Evolutionary conservation across 2,113 vertebrate genomes (phyloP).

Genomic region (Anser brachyrhynchus): DNA sequence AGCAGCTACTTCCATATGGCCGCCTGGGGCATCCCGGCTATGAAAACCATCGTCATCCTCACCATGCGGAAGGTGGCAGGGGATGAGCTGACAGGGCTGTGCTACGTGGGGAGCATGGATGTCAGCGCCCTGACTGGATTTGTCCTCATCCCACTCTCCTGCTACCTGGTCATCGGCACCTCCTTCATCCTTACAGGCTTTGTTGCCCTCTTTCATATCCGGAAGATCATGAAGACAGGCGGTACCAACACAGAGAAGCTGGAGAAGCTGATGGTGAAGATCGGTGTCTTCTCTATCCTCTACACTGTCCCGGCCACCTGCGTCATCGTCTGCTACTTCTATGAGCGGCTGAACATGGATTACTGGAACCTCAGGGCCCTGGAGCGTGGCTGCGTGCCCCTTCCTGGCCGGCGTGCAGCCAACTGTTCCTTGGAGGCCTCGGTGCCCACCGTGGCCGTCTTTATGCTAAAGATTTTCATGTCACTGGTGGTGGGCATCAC

Average conservation of each 20-base stretch:
- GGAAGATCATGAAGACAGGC: constrained; percentile 95
- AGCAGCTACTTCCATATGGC: constrained; percentile 99
- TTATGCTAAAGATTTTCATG: constrained; percentile 99
- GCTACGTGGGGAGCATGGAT: constrained; percentile 94
- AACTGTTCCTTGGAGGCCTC: constrained; percentile 91
- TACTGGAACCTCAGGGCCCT: constrained; percentile 90
- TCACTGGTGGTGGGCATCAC: constrained; percentile 98
- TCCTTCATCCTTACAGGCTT: constrained; percentile 98
- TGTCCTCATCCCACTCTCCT: constrained; percentile 92
- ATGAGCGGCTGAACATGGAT: constrained; percentile 94
- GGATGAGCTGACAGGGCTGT: constrained; percentile 95
- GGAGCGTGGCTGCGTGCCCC: constrained; percentile 80
- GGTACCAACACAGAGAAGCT: constrained; percentile 98
- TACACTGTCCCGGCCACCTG: constrained; percentile 97
- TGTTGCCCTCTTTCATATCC: constrained; percentile 97
- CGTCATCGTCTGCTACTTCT: constrained; percentile 97
- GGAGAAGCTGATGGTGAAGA: constrained; percentile 99
- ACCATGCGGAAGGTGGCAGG: constrained; percentile 96
- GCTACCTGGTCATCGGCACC: constrained; percentile 93
- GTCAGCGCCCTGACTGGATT: constrained; percentile 88
- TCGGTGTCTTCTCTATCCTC: constrained; percentile 96
- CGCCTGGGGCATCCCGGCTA: constrained; percentile 93
- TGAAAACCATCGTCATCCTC: constrained; percentile 95
- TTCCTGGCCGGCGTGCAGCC: constrained; percentile 74
- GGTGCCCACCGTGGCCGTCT: constrained; percentile 92